Evolutionary conservation across 2,113 vertebrate genomes (phyloP).

Genomic region (Plestiodon gilberti): DNA sequence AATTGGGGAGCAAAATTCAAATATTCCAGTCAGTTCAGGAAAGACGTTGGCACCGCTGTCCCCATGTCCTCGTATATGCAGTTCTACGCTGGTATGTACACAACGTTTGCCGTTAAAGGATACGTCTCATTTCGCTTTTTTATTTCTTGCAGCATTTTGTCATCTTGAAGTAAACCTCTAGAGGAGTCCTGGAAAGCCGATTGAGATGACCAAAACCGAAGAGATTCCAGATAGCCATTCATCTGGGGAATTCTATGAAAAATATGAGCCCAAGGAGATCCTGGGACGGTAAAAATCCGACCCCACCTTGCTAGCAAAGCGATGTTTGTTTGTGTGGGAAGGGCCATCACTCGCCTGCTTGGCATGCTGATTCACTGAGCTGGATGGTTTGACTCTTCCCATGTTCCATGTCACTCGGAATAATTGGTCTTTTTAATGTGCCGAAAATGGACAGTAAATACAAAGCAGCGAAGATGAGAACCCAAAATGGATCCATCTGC

Average conservation of each 20-base stretch:
- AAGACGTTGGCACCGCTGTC: neutral
- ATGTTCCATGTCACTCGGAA: no score
- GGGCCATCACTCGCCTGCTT: no score
- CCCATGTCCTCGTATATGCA: neutral
- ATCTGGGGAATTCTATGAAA: slow-evolving; percentile 92
- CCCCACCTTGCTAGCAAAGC: neutral
- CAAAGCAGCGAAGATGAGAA: no score
- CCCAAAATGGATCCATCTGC: no score
- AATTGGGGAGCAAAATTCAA: neutral
- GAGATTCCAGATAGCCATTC: slow-evolving; percentile 86
- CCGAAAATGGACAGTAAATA: no score
- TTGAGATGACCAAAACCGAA: slow-evolving; percentile 82
- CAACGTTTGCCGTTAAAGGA: neutral
- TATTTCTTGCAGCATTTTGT: slow-evolving; percentile 27
- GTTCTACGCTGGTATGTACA: neutral
- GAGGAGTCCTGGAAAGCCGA: neutral
- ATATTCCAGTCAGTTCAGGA: neutral
- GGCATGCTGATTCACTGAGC: no score
- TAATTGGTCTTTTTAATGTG: no score
- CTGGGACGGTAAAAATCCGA: slow-evolving; percentile 79
- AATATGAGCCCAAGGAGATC: slow-evolving; percentile 95
- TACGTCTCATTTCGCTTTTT: fast-evolving
- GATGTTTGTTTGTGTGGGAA: neutral
- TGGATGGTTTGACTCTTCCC: no score
- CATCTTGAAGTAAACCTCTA: neutral